A percentile compares a stretch with the other conserved stretches of the same genome.
Evolutionary conservation across 2,888 invertebrate species (phyloP).

Genomic region (Xestia ashworthii): DNA sequence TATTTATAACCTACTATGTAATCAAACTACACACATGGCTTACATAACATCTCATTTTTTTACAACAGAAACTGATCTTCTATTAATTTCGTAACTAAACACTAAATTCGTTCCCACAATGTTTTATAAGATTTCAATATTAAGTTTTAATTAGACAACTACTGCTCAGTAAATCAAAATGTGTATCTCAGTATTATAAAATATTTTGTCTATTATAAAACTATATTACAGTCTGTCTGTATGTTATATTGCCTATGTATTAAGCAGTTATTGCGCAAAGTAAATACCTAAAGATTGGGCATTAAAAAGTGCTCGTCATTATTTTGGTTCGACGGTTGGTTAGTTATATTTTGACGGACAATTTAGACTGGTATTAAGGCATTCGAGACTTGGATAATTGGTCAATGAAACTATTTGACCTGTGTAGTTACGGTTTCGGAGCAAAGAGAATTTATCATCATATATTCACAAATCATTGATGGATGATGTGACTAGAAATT

Average conservation of each 20-base stretch:
- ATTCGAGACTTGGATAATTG: neutral
- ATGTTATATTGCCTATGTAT: constrained; percentile 41
- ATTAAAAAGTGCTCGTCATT: constrained; percentile 25
- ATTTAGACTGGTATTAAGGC: constrained; percentile 6
- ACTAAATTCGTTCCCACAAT: constrained; percentile 46
- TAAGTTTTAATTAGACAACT: constrained; percentile 59
- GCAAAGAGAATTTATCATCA: neutral
- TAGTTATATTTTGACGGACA: constrained; percentile 11
- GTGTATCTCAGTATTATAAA: constrained; percentile 50
- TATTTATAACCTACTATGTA: neutral
- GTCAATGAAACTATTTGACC: neutral
- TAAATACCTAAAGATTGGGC: constrained; percentile 32
- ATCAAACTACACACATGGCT: constrained; percentile 3
- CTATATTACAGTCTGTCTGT: constrained; percentile 18
- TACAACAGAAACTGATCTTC: constrained; percentile 13
- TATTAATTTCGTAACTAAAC: constrained; percentile 35
- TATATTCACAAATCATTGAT: no score
- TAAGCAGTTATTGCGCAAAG: constrained; percentile 36
- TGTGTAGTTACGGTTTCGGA: neutral
- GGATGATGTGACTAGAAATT: no score
- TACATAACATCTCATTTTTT: constrained; percentile 9
- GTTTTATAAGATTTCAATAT: constrained; percentile 54
- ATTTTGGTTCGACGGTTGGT: constrained; percentile 15
- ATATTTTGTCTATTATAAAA: constrained; percentile 49
- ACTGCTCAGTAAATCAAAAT: constrained; percentile 50